These are phyloP conservation scores for Propithecus perrieri DNA, from an alignment of 2,797 vertebrate species.

Conservation along the genomic window DNA sequence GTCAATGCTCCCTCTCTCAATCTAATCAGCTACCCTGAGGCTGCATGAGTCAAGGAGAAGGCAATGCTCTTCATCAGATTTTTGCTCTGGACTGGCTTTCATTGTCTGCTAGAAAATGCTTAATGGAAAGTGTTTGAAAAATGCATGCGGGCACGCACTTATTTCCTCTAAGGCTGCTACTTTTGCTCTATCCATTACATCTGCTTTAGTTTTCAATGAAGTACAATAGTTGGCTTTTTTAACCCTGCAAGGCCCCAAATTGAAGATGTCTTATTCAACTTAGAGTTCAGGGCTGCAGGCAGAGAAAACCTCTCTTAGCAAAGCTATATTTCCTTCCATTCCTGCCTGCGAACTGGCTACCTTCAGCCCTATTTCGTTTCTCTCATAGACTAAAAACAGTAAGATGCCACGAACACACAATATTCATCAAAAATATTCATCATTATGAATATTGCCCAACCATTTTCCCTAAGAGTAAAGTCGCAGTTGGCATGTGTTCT, in stretches of 20 bases:
- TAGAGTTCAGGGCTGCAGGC: not conserved
- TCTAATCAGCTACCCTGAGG: conserved; percentile 43
- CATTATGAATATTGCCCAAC: not conserved
- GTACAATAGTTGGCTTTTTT: conserved; percentile 32
- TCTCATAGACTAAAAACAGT: not conserved
- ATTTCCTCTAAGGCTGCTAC: not conserved
- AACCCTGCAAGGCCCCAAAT: not conserved
- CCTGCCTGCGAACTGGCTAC: not conserved
- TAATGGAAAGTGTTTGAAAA: conserved; percentile 53
- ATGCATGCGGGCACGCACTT: not conserved
- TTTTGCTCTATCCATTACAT: not conserved
- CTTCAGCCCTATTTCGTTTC: not conserved
- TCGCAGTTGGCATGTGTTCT: not conserved
- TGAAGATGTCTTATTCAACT: not conserved
- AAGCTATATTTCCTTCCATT: not conserved
- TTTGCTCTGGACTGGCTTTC: not conserved
- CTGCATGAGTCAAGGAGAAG: conserved; percentile 28
- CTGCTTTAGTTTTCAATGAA: not conserved
- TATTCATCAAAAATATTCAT: too few relatives aligned
- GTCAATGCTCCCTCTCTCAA: not conserved
- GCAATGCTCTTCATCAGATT: conserved; percentile 43
- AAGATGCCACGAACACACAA: not conserved
- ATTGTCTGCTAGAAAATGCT: conserved; percentile 47
- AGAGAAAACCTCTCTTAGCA: conserved; percentile 4
- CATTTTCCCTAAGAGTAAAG: not conserved